Evolutionary conservation across 2,888 invertebrate species (phyloP).

Genomic region (Steinernema hermaphroditum): DNA sequence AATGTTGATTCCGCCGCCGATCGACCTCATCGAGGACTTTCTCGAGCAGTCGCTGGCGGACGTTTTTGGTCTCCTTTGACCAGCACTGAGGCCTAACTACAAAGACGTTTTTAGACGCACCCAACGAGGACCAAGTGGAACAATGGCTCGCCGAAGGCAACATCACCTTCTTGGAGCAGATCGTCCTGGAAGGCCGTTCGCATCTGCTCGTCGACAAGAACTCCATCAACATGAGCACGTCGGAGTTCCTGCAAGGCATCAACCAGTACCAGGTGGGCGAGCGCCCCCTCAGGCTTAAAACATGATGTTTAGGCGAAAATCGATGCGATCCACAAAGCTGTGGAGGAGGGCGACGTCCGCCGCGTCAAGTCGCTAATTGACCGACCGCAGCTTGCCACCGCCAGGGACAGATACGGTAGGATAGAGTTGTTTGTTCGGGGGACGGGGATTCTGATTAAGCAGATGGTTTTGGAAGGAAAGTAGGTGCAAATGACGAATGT

Average conservation of each 20-base stretch:
- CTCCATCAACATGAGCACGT: constrained; percentile 55
- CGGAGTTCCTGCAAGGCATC: constrained; percentile 60
- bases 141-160: constrained; percentile 62
- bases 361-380: constrained; percentile 79
- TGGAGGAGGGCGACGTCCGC: constrained; percentile 80
- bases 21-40: constrained; percentile 15
- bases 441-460: neutral
- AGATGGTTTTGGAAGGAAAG: neutral
- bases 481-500: too few species aligned
- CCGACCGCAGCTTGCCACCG: constrained; percentile 77
- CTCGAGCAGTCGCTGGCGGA: neutral
- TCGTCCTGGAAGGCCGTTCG: constrained; percentile 61
- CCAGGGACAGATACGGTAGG: constrained; percentile 75
- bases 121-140: constrained; percentile 59
- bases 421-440: neutral
- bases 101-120: constrained; percentile 63
- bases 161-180: constrained; percentile 55
- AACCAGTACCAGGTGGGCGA: constrained; percentile 56
- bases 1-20: constrained; percentile 12
- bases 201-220: constrained; percentile 56
- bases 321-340: constrained; percentile 82
- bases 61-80: neutral
- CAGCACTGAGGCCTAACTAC: too few species aligned
- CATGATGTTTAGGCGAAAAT: constrained; percentile 79
- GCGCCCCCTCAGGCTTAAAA: neutral